Evolutionary conservation across 1,140 invertebrate species (phyloP).

Genomic region (Eulimnadia texana): DNA sequence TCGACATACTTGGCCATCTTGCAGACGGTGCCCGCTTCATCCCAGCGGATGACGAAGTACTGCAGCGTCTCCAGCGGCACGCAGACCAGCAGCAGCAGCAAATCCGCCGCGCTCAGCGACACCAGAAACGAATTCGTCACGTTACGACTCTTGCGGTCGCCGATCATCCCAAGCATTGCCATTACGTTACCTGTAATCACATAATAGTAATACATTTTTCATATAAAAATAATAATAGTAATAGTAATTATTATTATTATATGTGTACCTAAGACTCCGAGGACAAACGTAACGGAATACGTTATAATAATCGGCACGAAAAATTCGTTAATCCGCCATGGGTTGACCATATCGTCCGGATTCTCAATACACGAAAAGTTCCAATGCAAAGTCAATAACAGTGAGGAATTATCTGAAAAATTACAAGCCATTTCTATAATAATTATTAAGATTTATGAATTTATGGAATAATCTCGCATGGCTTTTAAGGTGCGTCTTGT

Average conservation of each 20-base stretch:
- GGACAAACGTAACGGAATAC: slow-evolving; percentile 28
- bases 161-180: slow-evolving; percentile 24
- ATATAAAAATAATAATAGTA: slow-evolving; percentile 20
- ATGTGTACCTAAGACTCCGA: slow-evolving; percentile 27
- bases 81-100: slow-evolving; percentile 31
- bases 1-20: slow-evolving; percentile 29
- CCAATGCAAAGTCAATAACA: not conserved
- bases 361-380: slow-evolving; percentile 20
- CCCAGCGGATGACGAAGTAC: slow-evolving; percentile 29
- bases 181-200: slow-evolving; percentile 18
- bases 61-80: slow-evolving; percentile 30
- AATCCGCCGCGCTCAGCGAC: slow-evolving; percentile 30
- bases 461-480: no score
- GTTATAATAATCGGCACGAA: slow-evolving; percentile 29
- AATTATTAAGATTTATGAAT: no score
- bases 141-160: slow-evolving; percentile 23
- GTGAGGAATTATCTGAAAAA: not conserved
- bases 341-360: slow-evolving; percentile 30
- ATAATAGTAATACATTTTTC: slow-evolving; percentile 19
- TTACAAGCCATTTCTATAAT: not conserved
- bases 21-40: slow-evolving; percentile 28
- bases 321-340: slow-evolving; percentile 24
- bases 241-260: no score
- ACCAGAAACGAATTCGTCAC: slow-evolving; percentile 26
- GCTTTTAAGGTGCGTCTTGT: no score